Percentiles rank a stretch among this genome's conserved stretches.
Evolutionary conservation across 2,797 vertebrate genomes (phyloP).

Genomic region (Etheostoma perlongum): DNA sequence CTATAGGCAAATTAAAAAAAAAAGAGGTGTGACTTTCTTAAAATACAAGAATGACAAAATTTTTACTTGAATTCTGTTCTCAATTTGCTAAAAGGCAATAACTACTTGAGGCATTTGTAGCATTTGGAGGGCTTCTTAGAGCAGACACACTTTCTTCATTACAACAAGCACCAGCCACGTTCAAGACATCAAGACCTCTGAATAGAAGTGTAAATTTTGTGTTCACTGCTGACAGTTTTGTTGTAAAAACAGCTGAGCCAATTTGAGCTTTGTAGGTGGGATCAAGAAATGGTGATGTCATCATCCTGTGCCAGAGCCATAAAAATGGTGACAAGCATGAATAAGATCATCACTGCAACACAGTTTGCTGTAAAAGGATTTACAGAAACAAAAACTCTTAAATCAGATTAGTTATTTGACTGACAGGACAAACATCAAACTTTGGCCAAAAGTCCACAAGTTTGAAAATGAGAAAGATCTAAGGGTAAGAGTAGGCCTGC

Average conservation of each 20-base stretch:
- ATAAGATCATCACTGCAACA: neutral
- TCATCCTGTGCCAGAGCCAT: neutral
- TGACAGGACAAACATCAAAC: neutral
- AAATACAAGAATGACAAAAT: neutral
- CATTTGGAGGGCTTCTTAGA: neutral
- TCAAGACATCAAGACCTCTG: slow-evolving; percentile 1
- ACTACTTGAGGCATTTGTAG: neutral
- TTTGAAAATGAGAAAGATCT: neutral
- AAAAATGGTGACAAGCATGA: neutral
- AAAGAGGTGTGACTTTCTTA: neutral
- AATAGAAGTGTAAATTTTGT: neutral
- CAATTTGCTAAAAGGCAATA: neutral
- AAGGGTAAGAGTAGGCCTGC: too few relatives aligned
- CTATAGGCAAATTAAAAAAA: neutral
- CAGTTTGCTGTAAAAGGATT: neutral
- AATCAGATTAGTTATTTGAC: neutral
- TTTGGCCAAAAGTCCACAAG: neutral
- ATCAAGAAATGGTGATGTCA: neutral
- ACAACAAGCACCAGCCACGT: neutral
- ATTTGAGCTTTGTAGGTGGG: neutral
- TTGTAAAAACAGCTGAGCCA: neutral
- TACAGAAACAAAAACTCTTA: neutral
- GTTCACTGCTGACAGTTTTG: neutral
- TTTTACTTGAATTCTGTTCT: neutral
- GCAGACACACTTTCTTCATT: neutral